Base-by-base conservation (phyloP, 2,797 vertebrate species). In the Cygnus olor region DNA sequence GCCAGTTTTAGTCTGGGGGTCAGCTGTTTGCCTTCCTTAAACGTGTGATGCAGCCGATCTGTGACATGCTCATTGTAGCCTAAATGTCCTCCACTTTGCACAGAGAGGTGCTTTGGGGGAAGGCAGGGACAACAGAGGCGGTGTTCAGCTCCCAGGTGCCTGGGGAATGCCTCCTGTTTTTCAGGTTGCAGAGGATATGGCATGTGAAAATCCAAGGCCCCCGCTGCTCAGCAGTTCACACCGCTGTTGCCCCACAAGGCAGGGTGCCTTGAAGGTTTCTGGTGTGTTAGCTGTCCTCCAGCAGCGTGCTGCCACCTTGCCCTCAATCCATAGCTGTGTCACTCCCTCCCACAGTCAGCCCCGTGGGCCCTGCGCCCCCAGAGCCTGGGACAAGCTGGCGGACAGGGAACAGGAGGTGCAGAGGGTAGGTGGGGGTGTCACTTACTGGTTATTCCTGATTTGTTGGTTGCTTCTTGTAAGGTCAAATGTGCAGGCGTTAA, bases 391-490 rank as follows among this genome's bases (percentile, higher is more conserved):
- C 53, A 27, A 17, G 65, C 71, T 49, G 66, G 64, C 36, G 66
- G 70, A 44, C 19, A 38, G 49, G 47, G 57, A 51, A 28, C 64
- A 8, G 12, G 15, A 65, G 44, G 45, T 25, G 17, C 68, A 54
- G 44, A 73, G 42, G 14, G 21, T 86, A 15, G 1, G 21, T 86
- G 14, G 1, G 27, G 38, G 34, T 32, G 25, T 40, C 68, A 74
- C 45, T 2, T 28, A 15, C 38, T 8, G 32, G 22, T 64, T 81
- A 38, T 58, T 88, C 80, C 87, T 30, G 22, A 17, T 84, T 56
- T 66, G n/a, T 93, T 18, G 68, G 25, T 73, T 64, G 32, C 51
- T 81, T 96, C 89, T 68, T 36, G 58, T 81, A 63, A 84, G 61
- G 71, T 84, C 69, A 92, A 60, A 83, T 14, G 24, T 47, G 15